phyloP scores from a whole-genome alignment of 2,888 invertebrate genomes.

The Smittia sp. region DNA sequence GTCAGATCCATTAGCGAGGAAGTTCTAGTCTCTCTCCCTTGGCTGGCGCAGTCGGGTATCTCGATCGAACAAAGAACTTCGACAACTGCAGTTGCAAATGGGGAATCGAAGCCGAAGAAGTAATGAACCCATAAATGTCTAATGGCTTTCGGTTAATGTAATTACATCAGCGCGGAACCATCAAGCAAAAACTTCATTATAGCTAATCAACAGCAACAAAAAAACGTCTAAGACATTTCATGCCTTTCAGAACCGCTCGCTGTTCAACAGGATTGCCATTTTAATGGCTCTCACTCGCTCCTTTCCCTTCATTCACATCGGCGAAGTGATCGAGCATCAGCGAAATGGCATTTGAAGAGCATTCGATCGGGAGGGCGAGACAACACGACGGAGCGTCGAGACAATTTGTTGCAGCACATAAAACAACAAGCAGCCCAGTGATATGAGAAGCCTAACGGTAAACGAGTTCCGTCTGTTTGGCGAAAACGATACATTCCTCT shows the following conservation, averaged over 20 bases:
- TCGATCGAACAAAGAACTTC: slow-evolving; percentile 7
- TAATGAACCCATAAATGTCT: slow-evolving; percentile 40
- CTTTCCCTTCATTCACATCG: not conserved
- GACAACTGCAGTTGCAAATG: slow-evolving; percentile 13
- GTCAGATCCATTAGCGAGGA: slow-evolving; percentile 9
- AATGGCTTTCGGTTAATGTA: slow-evolving; percentile 23
- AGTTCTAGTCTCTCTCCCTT: not conserved
- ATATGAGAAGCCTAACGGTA: slow-evolving; percentile 33
- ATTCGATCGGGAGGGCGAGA: not conserved
- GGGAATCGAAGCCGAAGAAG: not conserved
- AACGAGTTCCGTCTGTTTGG: not conserved
- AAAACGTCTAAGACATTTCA: slow-evolving; percentile 2
- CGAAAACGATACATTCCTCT: not conserved
- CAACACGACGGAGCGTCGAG: not conserved
- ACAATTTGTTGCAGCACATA: slow-evolving; percentile 13
- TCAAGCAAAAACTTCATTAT: slow-evolving; percentile 35
- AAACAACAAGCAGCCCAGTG: slow-evolving; percentile 17
- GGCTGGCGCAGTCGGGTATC: not conserved
- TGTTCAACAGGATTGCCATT: slow-evolving; percentile 22
- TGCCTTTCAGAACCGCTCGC: not conserved
- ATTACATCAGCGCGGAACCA: slow-evolving; percentile 36
- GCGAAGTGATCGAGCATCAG: slow-evolving; percentile 17
- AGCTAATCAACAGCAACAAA: slow-evolving; percentile 32
- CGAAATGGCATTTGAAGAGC: not conserved
- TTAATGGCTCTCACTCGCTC: slow-evolving; percentile 15